Percentiles rank a stretch among this genome's conserved stretches.
Evolutionary conservation across 2,113 vertebrate genomes (phyloP).

Genomic region (Anhinga rufa): DNA sequence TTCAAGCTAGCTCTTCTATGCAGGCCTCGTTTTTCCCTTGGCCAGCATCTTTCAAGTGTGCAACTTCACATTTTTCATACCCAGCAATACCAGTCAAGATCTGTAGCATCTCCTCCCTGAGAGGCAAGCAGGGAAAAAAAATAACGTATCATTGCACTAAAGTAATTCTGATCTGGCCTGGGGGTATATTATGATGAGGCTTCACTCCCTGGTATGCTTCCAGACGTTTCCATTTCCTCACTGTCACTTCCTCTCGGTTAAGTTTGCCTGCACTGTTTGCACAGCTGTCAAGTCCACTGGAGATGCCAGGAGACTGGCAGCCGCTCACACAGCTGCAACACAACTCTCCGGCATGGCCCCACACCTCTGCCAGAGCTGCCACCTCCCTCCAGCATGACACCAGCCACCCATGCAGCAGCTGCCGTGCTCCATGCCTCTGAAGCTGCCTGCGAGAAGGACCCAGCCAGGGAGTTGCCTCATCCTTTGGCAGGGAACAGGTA

Average conservation of each 20-base stretch:
- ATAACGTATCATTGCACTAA: background rate
- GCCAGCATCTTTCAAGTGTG: background rate
- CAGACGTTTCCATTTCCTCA: conserved; percentile 51
- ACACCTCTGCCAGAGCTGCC: background rate
- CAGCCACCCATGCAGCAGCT: background rate
- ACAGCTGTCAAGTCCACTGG: conserved; percentile 28
- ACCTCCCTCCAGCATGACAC: rapidly evolving
- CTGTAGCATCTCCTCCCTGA: background rate
- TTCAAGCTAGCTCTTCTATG: background rate
- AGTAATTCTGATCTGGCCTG: conserved; percentile 51
- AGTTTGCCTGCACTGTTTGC: background rate
- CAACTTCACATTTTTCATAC: background rate
- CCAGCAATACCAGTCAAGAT: background rate
- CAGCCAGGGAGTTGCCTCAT: background rate
- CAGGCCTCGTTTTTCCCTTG: background rate
- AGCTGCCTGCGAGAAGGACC: background rate
- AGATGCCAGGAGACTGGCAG: conserved; percentile 12
- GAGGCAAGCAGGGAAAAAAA: background rate
- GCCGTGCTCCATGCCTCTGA: rapidly evolving
- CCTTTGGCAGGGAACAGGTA: background rate
- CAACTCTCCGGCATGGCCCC: background rate
- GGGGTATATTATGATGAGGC: conserved; percentile 1
- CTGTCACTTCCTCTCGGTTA: conserved; percentile 41
- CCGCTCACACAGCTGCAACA: background rate
- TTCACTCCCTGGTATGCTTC: conserved; percentile 27